phyloP scores from a whole-genome alignment of 2,113 vertebrate genomes.

The Pardalotus punctatus region DNA sequence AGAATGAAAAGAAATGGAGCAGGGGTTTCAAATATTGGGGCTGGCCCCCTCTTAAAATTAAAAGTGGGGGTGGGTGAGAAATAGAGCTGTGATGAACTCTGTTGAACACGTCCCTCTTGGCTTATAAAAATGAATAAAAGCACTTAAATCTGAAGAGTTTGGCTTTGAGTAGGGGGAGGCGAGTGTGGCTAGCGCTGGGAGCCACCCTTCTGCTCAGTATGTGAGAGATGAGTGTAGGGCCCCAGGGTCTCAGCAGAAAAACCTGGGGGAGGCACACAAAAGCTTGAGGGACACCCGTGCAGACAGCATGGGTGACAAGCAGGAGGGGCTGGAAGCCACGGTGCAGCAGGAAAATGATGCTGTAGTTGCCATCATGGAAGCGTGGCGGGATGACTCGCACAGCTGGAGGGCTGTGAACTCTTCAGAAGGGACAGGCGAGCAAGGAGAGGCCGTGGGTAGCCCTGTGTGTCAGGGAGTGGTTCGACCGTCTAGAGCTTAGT shows the following conservation, averaged over 20 bases:
- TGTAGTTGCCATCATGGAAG: not conserved
- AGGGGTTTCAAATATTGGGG: conserved; percentile 30
- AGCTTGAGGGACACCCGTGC: not conserved
- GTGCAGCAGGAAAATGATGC: not conserved
- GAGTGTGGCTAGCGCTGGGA: not conserved
- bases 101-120: not conserved
- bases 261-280: not conserved
- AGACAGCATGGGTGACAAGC: not conserved
- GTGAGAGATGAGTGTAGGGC: not conserved
- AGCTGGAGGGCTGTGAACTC: not conserved
- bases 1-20: conserved; percentile 28
- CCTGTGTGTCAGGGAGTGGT: not conserved
- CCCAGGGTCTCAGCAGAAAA: not conserved
- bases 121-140: not conserved
- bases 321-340: not conserved
- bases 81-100: not conserved
- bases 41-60: not conserved
- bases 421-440: not conserved
- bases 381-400: not conserved
- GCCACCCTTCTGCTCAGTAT: not conserved
- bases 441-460: not conserved
- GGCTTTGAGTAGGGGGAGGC: not conserved
- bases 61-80: not conserved
- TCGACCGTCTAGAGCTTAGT: not conserved
- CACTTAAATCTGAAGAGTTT: not conserved